Percentiles rank a stretch among this genome's conserved stretches.
Evolutionary conservation across 2,797 vertebrate species (phyloP).

Genomic region (Eurystomus glaucurus): DNA sequence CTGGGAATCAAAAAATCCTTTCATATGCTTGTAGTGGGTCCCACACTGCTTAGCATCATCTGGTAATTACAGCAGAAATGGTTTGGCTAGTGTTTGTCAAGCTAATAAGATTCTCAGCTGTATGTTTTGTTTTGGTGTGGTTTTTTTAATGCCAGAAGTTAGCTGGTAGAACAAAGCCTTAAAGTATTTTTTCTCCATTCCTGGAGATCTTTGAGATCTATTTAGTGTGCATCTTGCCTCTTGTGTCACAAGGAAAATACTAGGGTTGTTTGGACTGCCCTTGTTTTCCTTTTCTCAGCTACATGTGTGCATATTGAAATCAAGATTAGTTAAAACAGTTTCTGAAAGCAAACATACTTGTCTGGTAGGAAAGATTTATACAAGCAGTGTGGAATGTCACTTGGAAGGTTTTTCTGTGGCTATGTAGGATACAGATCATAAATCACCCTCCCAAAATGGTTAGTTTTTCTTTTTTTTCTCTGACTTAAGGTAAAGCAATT

Average conservation of each 20-base stretch:
- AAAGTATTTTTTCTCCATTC: background rate
- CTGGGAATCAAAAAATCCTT: background rate
- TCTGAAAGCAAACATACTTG: background rate
- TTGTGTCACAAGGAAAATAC: background rate
- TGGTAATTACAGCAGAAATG: background rate
- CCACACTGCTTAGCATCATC: background rate
- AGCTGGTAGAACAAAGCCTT: background rate
- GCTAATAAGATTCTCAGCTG: background rate
- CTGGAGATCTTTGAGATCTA: background rate
- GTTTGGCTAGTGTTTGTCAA: background rate
- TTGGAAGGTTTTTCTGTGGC: background rate
- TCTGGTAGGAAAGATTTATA: background rate
- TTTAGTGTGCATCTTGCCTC: background rate
- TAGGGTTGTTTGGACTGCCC: background rate
- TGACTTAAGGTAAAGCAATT: background rate
- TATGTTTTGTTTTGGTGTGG: background rate
- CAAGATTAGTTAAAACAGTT: background rate
- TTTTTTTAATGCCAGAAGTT: background rate
- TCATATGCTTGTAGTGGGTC: fast-evolving
- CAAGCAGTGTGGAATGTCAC: background rate
- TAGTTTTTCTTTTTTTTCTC: no score
- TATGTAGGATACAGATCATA: background rate
- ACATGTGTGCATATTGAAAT: background rate
- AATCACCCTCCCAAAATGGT: background rate
- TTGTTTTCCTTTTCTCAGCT: background rate